Evolutionary conservation across 2,888 invertebrate species (phyloP).

Genomic region (Myopa testacea): DNA sequence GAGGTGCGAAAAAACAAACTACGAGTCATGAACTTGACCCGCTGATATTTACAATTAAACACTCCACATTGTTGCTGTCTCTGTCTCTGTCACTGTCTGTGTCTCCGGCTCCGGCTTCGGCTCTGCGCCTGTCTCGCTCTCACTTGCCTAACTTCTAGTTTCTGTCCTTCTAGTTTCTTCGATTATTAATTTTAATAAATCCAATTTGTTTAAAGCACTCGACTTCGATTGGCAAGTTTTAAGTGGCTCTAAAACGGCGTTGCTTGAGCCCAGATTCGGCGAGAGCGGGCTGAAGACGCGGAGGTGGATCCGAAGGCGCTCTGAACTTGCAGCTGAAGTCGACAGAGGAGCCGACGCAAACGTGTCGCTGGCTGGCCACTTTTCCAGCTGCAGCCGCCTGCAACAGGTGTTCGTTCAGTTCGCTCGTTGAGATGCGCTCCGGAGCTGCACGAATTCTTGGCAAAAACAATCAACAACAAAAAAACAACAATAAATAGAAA

Average conservation of each 20-base stretch:
- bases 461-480: background rate
- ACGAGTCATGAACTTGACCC: conserved; percentile 33
- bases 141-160: background rate
- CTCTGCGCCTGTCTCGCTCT: background rate
- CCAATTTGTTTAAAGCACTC: conserved; percentile 11
- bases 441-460: conserved; percentile 32
- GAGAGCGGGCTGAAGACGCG: background rate
- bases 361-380: conserved; percentile 13
- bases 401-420: conserved; percentile 29
- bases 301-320: background rate
- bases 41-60: conserved; percentile 32
- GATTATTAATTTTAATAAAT: conserved; percentile 5
- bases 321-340: background rate
- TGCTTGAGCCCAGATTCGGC: background rate
- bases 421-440: conserved; percentile 17
- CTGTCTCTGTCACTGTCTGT: background rate
- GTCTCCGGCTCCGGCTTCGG: background rate
- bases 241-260: background rate
- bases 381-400: conserved; percentile 16
- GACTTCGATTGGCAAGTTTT: background rate
- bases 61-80: background rate
- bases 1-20: conserved; percentile 23
- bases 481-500: conserved; percentile 7
- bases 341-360: background rate
- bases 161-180: background rate